These are phyloP conservation scores for Steromphala cineraria DNA, from an alignment of 2,888 invertebrate species.

Conservation along the genomic window DNA sequence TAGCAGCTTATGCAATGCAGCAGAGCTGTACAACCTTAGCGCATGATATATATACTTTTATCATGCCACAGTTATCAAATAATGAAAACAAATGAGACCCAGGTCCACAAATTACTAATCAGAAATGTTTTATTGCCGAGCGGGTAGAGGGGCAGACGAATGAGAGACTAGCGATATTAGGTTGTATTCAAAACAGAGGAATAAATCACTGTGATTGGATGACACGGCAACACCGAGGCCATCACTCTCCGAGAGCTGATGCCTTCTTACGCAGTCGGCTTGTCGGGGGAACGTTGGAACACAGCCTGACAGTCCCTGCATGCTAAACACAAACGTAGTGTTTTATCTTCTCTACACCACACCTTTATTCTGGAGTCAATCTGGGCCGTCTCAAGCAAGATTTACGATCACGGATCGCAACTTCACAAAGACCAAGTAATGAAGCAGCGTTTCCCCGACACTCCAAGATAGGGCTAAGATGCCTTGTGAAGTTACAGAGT, in stretches of 20 bases:
- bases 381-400: constrained; percentile 1
- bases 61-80: constrained; percentile 55
- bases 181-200: constrained; percentile 35
- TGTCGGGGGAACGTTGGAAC: not conserved
- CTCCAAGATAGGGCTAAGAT: not conserved
- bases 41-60: constrained; percentile 49
- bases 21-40: constrained; percentile 30
- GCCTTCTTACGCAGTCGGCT: constrained; percentile 11
- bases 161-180: constrained; percentile 29
- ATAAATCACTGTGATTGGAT: constrained; percentile 34
- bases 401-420: not conserved
- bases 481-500: not conserved
- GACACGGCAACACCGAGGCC: constrained; percentile 18
- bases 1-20: constrained; percentile 40
- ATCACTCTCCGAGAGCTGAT: constrained; percentile 6
- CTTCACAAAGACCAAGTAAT: constrained; percentile 15
- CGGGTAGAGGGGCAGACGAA: constrained; percentile 33
- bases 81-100: constrained; percentile 55
- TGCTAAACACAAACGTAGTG: constrained; percentile 2
- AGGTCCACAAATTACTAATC: constrained; percentile 49
- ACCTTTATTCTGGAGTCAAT: constrained; percentile 21
- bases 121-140: constrained; percentile 35
- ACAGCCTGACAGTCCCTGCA: not conserved
- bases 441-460: constrained; percentile 6
- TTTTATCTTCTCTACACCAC: constrained; percentile 15